A percentile compares a stretch with the other conserved stretches of the same genome.
phyloP scores from a whole-genome alignment of 2,797 vertebrate species.

The Hybognathus amarus region DNA sequence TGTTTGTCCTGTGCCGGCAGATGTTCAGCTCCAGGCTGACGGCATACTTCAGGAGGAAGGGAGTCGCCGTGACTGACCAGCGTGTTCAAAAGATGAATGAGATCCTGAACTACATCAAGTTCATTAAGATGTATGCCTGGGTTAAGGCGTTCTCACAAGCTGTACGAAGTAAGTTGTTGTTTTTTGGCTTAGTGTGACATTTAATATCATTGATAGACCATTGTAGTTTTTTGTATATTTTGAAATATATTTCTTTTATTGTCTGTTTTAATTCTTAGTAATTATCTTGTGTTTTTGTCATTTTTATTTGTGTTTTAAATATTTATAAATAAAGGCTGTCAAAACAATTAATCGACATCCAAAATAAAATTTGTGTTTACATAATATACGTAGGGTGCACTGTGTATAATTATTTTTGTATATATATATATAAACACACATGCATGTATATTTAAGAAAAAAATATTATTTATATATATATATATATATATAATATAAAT shows the following conservation, averaged over 20 bases:
- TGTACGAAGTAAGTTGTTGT: constrained; percentile 81
- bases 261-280: too few relatives aligned
- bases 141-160: constrained; percentile 91
- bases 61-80: constrained; percentile 84
- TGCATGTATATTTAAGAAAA: too few relatives aligned
- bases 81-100: constrained; percentile 97
- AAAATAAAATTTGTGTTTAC: too few relatives aligned
- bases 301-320: neutral
- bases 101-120: constrained; percentile 92
- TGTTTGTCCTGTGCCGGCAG: constrained; percentile 67
- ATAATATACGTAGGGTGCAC: too few relatives aligned
- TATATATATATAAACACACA: too few relatives aligned
- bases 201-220: neutral
- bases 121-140: constrained; percentile 97
- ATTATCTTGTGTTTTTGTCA: neutral
- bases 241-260: too few relatives aligned
- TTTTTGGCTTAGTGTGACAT: neutral
- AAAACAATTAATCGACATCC: too few relatives aligned
- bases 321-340: neutral
- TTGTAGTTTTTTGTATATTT: neutral
- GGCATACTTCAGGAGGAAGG: constrained; percentile 90
- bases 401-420: too few relatives aligned
- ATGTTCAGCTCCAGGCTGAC: constrained; percentile 93
- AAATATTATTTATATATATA: too few relatives aligned
- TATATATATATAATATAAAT: too few relatives aligned